Evolutionary conservation across 1,140 invertebrate genomes (phyloP), one percentile per base, ranked within the genome.

Genomic region (Calycopis cecrops): DNA sequence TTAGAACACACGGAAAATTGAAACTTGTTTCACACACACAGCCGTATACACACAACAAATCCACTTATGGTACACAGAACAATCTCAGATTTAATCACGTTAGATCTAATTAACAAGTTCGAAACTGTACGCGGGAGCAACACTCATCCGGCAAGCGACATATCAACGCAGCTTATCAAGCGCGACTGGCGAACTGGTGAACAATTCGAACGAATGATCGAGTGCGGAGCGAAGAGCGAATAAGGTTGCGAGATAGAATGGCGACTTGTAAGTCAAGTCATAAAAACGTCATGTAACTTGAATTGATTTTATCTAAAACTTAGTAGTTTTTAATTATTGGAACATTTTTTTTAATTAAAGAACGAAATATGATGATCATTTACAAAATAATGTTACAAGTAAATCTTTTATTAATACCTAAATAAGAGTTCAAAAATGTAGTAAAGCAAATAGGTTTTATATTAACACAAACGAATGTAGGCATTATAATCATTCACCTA

Each of bases 21-120:
- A 37, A 76, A 78, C 68, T 69, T 40, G 70, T 78, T 73, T 71
- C 73, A 81, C 80, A 74, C 63, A 75, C 72, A 79, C 70, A 75
- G 63, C 40, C 56, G 35, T 65, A 56, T 64, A 61, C 59, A 65
- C 74, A 76, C 67, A 71, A 67, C 49, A 67, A 77, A 74, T 80
- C 67, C 73, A 77, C 76, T 71, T 68, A 72, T 59, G 35, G 55
- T 60, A 53, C 55, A 73, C 62, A 71, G 67, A 67, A 69, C 65
- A 69, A 70, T 70, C 55, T 63, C 58, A 57, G 65, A 55, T 62
- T 64, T 65, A 70, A 71, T 69, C 69, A 69, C 68, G 53, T 61
- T 62, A 69, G 61, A 70, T 70, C 73, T 60, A 71, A 79, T 79
- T 76, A 72, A 64, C 60, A 61, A 59, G 59, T 54, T 54, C 62